A percentile compares a stretch with the other conserved stretches of the same genome.
Evolutionary conservation across 2,888 invertebrate species (phyloP).

Genomic region (Frankliniella fusca): DNA sequence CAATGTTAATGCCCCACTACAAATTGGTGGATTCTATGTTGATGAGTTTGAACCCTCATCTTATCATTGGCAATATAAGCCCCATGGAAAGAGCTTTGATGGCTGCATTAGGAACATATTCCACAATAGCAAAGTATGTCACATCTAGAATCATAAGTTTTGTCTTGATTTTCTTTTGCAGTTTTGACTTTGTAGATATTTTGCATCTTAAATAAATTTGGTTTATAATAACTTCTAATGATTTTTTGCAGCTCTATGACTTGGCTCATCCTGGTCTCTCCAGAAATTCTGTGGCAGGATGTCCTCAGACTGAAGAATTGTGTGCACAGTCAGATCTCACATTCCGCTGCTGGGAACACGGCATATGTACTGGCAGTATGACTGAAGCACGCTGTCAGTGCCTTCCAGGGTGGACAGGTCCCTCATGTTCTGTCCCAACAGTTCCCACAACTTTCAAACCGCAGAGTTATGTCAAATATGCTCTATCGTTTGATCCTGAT

Average conservation of each 20-base stretch:
- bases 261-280: conserved; percentile 87
- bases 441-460: conserved; percentile 88
- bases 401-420: conserved; percentile 92
- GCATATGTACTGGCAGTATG: conserved; percentile 88
- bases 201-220: not conserved
- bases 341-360: conserved; percentile 85
- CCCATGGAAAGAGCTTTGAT: conserved; percentile 84
- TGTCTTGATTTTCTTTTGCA: not conserved
- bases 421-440: conserved; percentile 77
- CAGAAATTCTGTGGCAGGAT: conserved; percentile 81
- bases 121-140: conserved; percentile 74
- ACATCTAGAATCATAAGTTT: not conserved
- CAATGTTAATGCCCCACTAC: conserved; percentile 91
- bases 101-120: conserved; percentile 94
- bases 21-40: conserved; percentile 88
- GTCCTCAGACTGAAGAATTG: conserved; percentile 87
- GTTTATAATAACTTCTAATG: not conserved
- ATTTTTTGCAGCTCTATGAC: conserved; percentile 69
- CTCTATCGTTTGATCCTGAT: conserved; percentile 89
- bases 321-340: conserved; percentile 85
- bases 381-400: conserved; percentile 89
- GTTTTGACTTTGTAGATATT: not conserved
- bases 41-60: conserved; percentile 84
- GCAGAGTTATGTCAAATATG: conserved; percentile 95
- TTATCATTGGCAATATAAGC: conserved; percentile 88